Conservation (phyloP, 2,113 vertebrate species). For the Paradoxurus hermaphroditus region DNA sequence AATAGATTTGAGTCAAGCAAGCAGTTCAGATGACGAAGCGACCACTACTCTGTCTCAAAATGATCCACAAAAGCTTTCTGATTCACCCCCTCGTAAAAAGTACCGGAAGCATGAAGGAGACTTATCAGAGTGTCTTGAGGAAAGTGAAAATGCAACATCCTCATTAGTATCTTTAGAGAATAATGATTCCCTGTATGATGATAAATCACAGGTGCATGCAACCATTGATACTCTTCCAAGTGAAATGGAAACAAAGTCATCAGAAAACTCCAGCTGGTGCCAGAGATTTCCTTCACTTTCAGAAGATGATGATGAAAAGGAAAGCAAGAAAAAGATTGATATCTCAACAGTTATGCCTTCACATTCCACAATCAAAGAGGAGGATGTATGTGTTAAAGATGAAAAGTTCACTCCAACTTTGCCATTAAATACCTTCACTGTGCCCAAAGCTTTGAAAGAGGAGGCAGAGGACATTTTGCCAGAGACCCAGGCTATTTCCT, state of each 20-base stretch:
- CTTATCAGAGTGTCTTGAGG: not conserved
- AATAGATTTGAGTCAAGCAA: conserved; percentile 28
- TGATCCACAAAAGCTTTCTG: not conserved
- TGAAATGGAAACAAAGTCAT: conserved; percentile 54
- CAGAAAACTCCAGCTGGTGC: not conserved
- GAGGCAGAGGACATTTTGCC: not conserved
- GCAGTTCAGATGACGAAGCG: conserved; percentile 37
- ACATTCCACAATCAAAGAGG: conserved; percentile 56
- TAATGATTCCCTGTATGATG: conserved; percentile 27
- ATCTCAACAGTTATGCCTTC: not conserved
- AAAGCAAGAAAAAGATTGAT: conserved; percentile 55
- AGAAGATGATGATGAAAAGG: conserved; percentile 63
- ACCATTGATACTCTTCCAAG: not conserved
- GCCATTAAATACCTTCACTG: not conserved
- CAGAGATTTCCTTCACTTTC: conserved; percentile 4
- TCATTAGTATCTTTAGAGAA: conserved; percentile 23
- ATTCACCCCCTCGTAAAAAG: conserved; percentile 48
- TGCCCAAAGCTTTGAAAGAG: conserved; percentile 47
- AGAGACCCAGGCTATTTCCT: not conserved
- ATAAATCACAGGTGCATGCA: conserved; percentile 22
- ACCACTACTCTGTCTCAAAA: not conserved
- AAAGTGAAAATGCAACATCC: not conserved
- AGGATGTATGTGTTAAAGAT: conserved; percentile 46
- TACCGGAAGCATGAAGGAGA: not conserved
- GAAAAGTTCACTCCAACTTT: conserved; percentile 55